Base-by-base conservation (phyloP, 2,888 invertebrate genomes). In the Volucella zonaria region DNA sequence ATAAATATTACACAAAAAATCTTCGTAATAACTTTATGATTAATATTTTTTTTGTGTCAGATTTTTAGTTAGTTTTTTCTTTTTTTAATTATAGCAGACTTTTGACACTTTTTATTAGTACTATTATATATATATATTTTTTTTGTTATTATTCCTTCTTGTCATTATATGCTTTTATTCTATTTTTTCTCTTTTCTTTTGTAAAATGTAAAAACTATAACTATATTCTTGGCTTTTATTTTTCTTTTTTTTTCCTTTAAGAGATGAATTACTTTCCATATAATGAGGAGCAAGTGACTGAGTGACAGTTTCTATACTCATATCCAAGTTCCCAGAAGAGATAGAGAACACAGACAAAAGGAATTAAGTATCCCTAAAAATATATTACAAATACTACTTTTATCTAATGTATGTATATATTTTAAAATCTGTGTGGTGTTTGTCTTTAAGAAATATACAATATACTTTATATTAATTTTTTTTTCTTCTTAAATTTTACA, bases 351-450 rank as follows among this genome's bases (percentile, higher is more conserved):
- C 43, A 52, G 74, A 54, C 51, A 61, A 64, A 67, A 79, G 68
- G 51, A 76, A 68, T 80, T 10, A 42, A 56, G 56, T 47, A 76
- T 61, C 52, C 59, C 66, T 64, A 81, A 58, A 81, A 59, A 64
- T 76, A 81, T 66, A 62, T 81, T 81, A 81, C 76, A 81, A 81
- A 76, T 81, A 81, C 76, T 81, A 76, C 45, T 42, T 47, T 67
- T 54, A 64, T 58, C 80, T 77, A 79, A 62, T 70, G 31, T 31
- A 75, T 64, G 78, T 82, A 86, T 76, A 79, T 87, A 54, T 64
- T 82, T 79, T 83, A 82, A 82, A 75, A 75, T 81, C 42, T 61
- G 73, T 49, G 74, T 74, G 73, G 68, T 74, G 67, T 74, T 68
- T 68, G 62, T 62, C 62, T 80, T 74, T 74, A 49, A 74, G 64